These are phyloP conservation scores for Trogon surrucura DNA, from an alignment of 2,113 vertebrate genomes.

Conservation along the genomic window DNA sequence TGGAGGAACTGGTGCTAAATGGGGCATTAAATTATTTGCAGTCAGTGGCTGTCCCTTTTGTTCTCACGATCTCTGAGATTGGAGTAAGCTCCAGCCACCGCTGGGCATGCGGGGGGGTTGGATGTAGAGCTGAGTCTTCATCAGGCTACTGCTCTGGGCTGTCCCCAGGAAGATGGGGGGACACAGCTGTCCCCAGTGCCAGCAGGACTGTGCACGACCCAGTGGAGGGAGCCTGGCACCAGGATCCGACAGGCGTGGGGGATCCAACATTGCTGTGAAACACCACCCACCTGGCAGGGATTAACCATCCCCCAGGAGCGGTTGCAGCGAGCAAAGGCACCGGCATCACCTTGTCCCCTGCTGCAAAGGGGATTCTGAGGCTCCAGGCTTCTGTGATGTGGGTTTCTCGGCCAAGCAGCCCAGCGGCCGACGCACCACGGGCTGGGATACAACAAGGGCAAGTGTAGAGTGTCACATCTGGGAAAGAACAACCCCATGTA, in stretches of 20 bases:
- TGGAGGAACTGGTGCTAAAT: not conserved
- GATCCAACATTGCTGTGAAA: too few species aligned
- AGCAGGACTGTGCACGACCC: accelerated
- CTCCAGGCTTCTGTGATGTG: not conserved
- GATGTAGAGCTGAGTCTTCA: not conserved
- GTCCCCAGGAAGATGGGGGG: not conserved
- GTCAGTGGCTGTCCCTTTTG: not conserved
- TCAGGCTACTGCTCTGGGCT: not conserved
- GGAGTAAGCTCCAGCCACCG: not conserved
- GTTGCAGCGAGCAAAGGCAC: not conserved
- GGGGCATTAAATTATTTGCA: not conserved
- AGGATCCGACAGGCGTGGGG: not conserved
- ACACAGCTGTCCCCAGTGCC: not conserved
- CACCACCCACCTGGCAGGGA: not conserved
- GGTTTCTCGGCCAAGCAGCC: not conserved
- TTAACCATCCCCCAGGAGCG: too few species aligned
- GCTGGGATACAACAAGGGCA: not conserved
- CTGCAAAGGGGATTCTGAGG: not conserved
- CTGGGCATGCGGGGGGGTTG: too few species aligned
- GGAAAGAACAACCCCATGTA: too few species aligned
- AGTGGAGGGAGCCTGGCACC: too few species aligned
- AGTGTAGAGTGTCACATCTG: too few species aligned
- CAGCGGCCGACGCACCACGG: not conserved
- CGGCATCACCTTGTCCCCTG: not conserved
- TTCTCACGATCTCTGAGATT: accelerated